Percentiles rank a stretch among this genome's conserved stretches.
These are phyloP conservation scores for Muschampia plurimacula DNA, from an alignment of 2,888 invertebrate species.

Conservation along the genomic window DNA sequence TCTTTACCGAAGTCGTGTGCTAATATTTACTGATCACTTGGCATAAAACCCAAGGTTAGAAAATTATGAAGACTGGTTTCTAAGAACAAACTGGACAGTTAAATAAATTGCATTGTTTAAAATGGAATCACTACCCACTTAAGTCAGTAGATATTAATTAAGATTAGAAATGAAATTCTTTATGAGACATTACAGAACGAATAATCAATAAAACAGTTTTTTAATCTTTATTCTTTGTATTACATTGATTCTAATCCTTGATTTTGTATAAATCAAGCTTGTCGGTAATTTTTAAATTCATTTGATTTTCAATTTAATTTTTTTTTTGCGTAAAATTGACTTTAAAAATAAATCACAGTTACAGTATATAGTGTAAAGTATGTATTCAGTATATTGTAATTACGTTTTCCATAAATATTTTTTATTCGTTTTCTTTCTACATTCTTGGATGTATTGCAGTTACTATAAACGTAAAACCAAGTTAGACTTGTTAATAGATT, in stretches of 20 bases:
- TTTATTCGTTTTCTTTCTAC: too few species aligned
- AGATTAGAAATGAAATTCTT: conserved; percentile 2
- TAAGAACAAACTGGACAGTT: background rate
- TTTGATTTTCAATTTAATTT: too few species aligned
- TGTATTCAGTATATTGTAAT: too few species aligned
- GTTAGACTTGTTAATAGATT: conserved; percentile 26
- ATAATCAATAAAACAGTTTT: background rate
- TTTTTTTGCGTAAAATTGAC: too few species aligned
- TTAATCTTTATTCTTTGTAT: too few species aligned
- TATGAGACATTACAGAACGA: background rate
- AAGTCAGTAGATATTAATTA: conserved; percentile 12
- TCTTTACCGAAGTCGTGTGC: conserved; percentile 23
- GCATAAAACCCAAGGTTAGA: conserved; percentile 28
- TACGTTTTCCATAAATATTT: too few species aligned
- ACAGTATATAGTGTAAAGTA: too few species aligned
- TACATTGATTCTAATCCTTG: too few species aligned
- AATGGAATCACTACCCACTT: conserved; percentile 11
- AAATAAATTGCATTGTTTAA: conserved; percentile 9
- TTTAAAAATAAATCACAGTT: too few species aligned
- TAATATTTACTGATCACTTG: conserved; percentile 32
- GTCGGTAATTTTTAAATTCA: too few species aligned
- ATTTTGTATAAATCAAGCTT: too few species aligned
- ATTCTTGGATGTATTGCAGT: too few species aligned
- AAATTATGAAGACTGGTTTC: conserved; percentile 7
- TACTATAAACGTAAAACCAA: background rate